A percentile compares a stretch with the other conserved stretches of the same genome.
Conservation (phyloP, 2,113 vertebrate species). For the Corydoras sp. region DNA sequence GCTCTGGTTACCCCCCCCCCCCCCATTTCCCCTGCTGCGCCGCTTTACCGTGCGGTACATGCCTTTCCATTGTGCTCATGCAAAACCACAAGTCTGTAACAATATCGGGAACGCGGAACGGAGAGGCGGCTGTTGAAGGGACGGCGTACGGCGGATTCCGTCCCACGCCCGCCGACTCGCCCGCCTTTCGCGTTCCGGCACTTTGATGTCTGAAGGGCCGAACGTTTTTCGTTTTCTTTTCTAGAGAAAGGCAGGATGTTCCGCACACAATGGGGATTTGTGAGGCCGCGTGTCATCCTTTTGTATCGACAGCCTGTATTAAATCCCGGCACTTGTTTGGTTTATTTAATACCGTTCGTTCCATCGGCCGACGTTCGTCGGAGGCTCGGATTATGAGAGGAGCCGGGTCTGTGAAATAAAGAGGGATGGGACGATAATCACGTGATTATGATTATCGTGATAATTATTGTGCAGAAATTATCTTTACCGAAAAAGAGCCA, state of each 20-base stretch:
- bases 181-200: background rate
- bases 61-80: slow-evolving; percentile 56
- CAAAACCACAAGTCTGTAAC: slow-evolving; percentile 18
- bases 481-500: too few species aligned
- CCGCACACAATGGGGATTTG: background rate
- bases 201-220: background rate
- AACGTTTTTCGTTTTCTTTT: background rate
- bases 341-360: background rate
- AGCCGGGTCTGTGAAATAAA: background rate
- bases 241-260: background rate
- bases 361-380: background rate
- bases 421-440: too few species aligned
- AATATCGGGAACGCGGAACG: background rate
- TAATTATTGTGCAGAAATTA: too few species aligned
- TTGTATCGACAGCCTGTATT: background rate
- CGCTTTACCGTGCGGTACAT: slow-evolving; percentile 60
- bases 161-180: background rate
- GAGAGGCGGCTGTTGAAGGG: background rate
- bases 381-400: background rate
- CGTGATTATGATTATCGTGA: too few species aligned
- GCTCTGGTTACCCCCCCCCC: slow-evolving; percentile 39
- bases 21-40: slow-evolving; percentile 48
- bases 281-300: background rate
- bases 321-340: background rate
- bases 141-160: too few species aligned